phyloP scores from a whole-genome alignment of 1,140 invertebrate genomes.

The Dendrolimus kikuchii region DNA sequence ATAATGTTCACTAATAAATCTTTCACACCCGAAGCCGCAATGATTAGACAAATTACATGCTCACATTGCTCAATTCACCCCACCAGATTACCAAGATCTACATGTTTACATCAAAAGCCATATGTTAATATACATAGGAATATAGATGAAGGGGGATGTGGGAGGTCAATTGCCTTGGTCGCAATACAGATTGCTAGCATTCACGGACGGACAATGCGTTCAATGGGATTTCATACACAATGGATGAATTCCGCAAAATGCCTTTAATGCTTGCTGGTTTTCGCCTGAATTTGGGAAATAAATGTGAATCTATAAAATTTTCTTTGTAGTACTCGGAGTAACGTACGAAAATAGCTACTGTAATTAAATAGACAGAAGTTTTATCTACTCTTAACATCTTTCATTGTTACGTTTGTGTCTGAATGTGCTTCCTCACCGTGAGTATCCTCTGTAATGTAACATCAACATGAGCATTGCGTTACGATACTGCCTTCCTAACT shows the following conservation, averaged over 20 bases:
- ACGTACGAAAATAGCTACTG: no score
- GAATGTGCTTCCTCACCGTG: no score
- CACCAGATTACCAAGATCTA: slow-evolving; percentile 2
- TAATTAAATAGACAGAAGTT: no score
- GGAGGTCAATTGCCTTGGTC: slow-evolving; percentile 7
- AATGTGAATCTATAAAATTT: neutral
- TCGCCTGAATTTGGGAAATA: neutral
- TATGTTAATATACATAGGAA: no score
- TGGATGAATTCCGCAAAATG: slow-evolving; percentile 16
- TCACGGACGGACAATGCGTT: slow-evolving; percentile 18
- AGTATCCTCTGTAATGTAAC: no score
- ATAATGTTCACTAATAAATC: slow-evolving; percentile 12
- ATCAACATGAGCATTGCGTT: no score
- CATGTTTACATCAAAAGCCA: neutral
- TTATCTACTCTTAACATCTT: no score
- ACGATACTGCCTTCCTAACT: no score
- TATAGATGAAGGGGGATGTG: slow-evolving; percentile 1
- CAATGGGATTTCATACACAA: slow-evolving; percentile 18
- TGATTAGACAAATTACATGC: slow-evolving; percentile 20
- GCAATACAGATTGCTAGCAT: slow-evolving; percentile 15
- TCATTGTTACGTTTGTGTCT: no score
- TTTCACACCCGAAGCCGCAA: slow-evolving; percentile 16
- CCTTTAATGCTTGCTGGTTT: slow-evolving; percentile 7
- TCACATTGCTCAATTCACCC: slow-evolving; percentile 1
- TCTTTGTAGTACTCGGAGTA: no score